These are phyloP conservation scores for Pedionomus torquatus DNA, from an alignment of 2,113 vertebrate species.

Conservation along the genomic window DNA sequence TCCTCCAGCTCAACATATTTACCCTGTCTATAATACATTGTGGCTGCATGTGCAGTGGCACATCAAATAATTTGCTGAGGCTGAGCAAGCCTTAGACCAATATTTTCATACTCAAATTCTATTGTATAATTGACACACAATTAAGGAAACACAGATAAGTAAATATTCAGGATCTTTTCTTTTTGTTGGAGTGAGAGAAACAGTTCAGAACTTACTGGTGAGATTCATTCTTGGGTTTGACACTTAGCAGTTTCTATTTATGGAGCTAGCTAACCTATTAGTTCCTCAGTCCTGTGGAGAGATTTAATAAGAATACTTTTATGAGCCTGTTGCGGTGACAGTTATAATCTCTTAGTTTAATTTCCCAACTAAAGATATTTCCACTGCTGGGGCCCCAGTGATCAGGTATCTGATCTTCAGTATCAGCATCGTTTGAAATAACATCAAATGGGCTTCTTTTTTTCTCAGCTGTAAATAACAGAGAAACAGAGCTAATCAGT, in stretches of 20 bases:
- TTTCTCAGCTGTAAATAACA: not conserved
- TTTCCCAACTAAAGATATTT: not conserved
- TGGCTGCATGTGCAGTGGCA: not conserved
- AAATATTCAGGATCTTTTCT: not conserved
- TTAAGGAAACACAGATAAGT: not conserved
- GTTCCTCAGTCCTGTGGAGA: not conserved
- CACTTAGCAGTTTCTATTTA: not conserved
- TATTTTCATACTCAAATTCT: not conserved
- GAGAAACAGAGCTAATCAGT: not conserved
- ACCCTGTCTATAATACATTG: not conserved
- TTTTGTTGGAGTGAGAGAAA: not conserved
- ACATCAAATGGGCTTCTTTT: not conserved
- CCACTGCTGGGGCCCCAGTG: not conserved
- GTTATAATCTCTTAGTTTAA: slow-evolving; percentile 1
- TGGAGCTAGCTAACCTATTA: not conserved
- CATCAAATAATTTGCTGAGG: not conserved
- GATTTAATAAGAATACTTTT: not conserved
- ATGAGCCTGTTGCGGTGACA: not conserved
- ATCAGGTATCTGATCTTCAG: not conserved
- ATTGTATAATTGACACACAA: not conserved
- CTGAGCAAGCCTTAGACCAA: not conserved
- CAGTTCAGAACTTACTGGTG: not conserved
- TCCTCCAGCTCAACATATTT: not conserved
- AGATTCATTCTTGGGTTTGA: not conserved
- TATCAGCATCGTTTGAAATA: not conserved